Base-by-base conservation (phyloP, 2,888 invertebrate genomes). In the Drosophila dives region DNA sequence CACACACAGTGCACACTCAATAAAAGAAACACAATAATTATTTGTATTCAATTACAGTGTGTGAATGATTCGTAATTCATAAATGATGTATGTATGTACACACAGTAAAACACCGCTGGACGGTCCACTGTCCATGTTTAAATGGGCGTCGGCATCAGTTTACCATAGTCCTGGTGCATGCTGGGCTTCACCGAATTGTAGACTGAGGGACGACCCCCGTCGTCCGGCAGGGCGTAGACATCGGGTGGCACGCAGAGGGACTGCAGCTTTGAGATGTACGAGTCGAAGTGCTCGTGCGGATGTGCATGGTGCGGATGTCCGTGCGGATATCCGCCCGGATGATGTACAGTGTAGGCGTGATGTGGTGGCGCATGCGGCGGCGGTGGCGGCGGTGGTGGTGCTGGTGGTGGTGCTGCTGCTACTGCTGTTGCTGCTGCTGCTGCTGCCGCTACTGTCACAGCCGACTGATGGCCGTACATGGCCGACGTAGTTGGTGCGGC, bases 131-230 rank as follows among this genome's bases (percentile, higher is more conserved):
- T 23, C 6, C 11, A 12, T 50, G 29, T 42, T 96, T 97, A 97
- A 94, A 97, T 97, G 90, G 97, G 97, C 81, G 97, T 97, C 34
- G 97, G 97, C 91, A 98, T 95, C 77, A 98, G 96, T 55, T 87
- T 90, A 86, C 97, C 97, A 92, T 97, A 98, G 94, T 98, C 98
- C 93, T 98, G 98, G 80, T 92, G 92, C 83, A 98, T 95, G 81
- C 97, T 97, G 90, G 97, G 97, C 94, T 97, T 97, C 69, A 98
- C 97, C 45, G 97, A 96, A 92, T 97, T 97, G 93, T 98, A 98
- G 74, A 98, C 95, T 12, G 55, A 55, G 34, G 97, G 97, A 72
- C 97, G 95, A 92, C 97, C 96, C 83, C 97, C 96, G 89, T 97
- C 97, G 54, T 92, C 91, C 91, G 96, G 96, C 93, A 97, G 96